phyloP scores from a whole-genome alignment of 2,113 vertebrate species.

The Rhagologus leucostigma region DNA sequence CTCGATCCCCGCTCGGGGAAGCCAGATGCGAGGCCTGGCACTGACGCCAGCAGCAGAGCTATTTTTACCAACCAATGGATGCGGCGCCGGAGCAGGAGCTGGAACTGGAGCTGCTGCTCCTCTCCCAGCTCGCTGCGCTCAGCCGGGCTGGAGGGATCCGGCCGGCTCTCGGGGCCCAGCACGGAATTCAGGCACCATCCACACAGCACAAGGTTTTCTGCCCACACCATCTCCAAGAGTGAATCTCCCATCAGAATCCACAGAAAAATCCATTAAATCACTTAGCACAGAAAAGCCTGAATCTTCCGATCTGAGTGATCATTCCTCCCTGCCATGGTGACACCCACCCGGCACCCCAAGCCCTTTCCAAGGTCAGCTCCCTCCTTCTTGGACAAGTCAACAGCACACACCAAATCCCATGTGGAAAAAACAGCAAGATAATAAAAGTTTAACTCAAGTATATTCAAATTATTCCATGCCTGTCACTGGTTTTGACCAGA shows the following conservation, averaged over 20 bases:
- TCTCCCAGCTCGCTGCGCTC: background rate
- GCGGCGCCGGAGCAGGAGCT: background rate
- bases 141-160: background rate
- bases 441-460: background rate
- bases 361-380: background rate
- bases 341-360: background rate
- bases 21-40: conserved; percentile 50
- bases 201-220: background rate
- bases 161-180: background rate
- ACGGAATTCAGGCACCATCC: accelerated
- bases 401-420: accelerated
- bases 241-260: background rate
- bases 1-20: conserved; percentile 1
- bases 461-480: background rate
- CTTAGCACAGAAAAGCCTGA: background rate
- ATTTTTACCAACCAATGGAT: conserved; percentile 57
- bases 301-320: background rate
- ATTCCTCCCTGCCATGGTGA: accelerated
- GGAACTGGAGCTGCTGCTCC: background rate
- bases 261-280: background rate
- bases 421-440: too few species aligned
- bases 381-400: background rate
- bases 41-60: conserved; percentile 55
- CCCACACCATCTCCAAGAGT: background rate
- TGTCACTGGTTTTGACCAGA: background rate